phyloP scores from a whole-genome alignment of 2,888 invertebrate species.

The Melolontha melolontha region DNA sequence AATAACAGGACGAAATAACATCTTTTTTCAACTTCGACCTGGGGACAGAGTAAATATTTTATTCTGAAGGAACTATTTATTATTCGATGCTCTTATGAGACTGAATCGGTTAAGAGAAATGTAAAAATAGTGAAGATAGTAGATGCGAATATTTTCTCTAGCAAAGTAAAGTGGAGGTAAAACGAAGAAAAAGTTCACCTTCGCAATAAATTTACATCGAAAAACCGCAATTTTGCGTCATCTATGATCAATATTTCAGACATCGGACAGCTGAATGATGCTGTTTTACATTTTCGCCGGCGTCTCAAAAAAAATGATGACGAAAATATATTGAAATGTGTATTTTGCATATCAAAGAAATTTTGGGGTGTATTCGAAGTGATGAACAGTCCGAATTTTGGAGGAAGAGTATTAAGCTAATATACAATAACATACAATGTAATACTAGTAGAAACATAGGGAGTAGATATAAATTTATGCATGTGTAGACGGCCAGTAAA shows the following conservation, averaged over 20 bases:
- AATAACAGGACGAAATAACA: conserved; percentile 9
- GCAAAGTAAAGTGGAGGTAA: neutral
- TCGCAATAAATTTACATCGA: conserved; percentile 30
- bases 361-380: neutral
- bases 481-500: no score
- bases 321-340: conserved; percentile 27
- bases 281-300: conserved; percentile 20
- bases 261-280: conserved; percentile 23
- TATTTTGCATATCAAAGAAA: conserved; percentile 25
- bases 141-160: neutral
- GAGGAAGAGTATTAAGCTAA: neutral
- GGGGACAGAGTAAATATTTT: conserved; percentile 4
- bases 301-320: conserved; percentile 24
- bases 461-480: no score
- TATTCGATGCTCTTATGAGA: conserved; percentile 3
- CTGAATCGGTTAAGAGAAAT: neutral
- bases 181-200: conserved; percentile 17
- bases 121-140: conserved; percentile 3
- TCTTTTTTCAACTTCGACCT: conserved; percentile 5
- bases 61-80: conserved; percentile 3
- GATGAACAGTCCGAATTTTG: neutral
- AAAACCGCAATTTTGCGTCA: conserved; percentile 27
- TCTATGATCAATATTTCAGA: conserved; percentile 26
- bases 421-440: neutral
- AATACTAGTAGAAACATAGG: no score